phyloP scores from a whole-genome alignment of 2,888 invertebrate species.

The Zygothrica quintamaculata region DNA sequence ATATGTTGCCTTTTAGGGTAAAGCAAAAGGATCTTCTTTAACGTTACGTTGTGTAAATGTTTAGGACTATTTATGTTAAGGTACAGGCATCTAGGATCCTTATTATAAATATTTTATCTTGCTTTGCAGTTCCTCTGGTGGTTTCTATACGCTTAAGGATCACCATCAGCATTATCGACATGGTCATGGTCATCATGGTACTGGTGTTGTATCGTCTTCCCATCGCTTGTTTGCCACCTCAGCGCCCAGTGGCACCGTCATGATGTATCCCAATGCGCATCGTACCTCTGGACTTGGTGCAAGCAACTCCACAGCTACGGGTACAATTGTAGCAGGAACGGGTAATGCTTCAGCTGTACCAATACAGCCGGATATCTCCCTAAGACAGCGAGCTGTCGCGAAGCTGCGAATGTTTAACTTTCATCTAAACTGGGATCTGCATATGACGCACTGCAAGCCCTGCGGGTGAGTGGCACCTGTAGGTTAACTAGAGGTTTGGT shows the following conservation, averaged over 20 bases:
- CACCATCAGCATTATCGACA: slow-evolving; percentile 74
- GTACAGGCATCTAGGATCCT: too few species aligned
- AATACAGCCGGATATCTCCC: slow-evolving; percentile 81
- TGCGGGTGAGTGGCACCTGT: slow-evolving; percentile 82
- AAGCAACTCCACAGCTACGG: slow-evolving; percentile 2
- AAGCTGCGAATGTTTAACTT: slow-evolving; percentile 85
- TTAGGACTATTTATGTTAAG: neutral
- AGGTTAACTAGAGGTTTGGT: slow-evolving; percentile 7
- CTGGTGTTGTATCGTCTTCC: slow-evolving; percentile 52
- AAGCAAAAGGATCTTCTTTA: too few species aligned
- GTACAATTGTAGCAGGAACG: slow-evolving; percentile 16
- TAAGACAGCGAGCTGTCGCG: slow-evolving; percentile 84
- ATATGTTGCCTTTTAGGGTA: too few species aligned
- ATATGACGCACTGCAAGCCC: slow-evolving; percentile 85
- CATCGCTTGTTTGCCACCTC: slow-evolving; percentile 78
- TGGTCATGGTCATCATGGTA: slow-evolving; percentile 48
- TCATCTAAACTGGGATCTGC: slow-evolving; percentile 85
- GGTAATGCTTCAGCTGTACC: slow-evolving; percentile 41
- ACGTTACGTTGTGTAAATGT: too few species aligned
- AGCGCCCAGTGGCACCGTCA: slow-evolving; percentile 82
- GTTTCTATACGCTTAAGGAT: slow-evolving; percentile 81
- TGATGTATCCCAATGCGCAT: slow-evolving; percentile 82
- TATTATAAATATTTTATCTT: neutral
- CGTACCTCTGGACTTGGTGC: slow-evolving; percentile 40
- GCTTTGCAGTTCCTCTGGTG: slow-evolving; percentile 77